Percentiles rank a stretch among this genome's conserved stretches.
phyloP scores from a whole-genome alignment of 2,888 invertebrate species.

The Protula sp. region DNA sequence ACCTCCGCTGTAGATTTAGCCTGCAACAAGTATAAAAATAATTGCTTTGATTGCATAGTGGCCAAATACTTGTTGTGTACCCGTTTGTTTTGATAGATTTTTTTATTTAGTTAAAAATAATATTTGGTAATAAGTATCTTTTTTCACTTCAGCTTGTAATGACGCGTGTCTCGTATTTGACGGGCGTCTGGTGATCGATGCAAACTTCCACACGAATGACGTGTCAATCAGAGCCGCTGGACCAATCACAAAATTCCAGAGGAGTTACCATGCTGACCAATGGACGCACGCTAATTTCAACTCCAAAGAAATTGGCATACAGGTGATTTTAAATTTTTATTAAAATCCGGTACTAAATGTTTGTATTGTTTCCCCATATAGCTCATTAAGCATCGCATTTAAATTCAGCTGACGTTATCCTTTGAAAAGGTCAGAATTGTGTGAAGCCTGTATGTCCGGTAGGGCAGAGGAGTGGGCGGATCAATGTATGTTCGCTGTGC shows the following conservation, averaged over 20 bases:
- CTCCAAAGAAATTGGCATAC: slow-evolving; percentile 52
- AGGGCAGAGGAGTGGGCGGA: no score
- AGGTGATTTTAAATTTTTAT: slow-evolving; percentile 25
- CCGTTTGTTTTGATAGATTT: no score
- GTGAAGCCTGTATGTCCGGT: no score
- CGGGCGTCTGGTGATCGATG: slow-evolving; percentile 52
- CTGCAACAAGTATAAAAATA: no score
- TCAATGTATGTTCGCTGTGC: no score
- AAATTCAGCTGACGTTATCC: no score
- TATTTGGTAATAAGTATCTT: no score
- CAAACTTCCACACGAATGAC: slow-evolving; percentile 54
- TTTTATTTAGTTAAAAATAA: no score
- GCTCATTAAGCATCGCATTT: background rate
- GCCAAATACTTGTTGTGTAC: no score
- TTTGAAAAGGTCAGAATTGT: no score
- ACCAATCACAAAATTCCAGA: slow-evolving; percentile 51
- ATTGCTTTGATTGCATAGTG: no score
- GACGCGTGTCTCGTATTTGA: slow-evolving; percentile 54
- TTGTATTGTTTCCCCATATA: background rate
- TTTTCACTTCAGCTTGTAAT: slow-evolving; percentile 42
- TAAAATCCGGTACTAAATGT: background rate
- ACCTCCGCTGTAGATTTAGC: no score
- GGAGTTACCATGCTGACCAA: slow-evolving; percentile 51
- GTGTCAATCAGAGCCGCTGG: slow-evolving; percentile 51
- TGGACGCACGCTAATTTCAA: slow-evolving; percentile 53